Conservation (phyloP, 2,113 vertebrate species). For the Platichthys stellatus region DNA sequence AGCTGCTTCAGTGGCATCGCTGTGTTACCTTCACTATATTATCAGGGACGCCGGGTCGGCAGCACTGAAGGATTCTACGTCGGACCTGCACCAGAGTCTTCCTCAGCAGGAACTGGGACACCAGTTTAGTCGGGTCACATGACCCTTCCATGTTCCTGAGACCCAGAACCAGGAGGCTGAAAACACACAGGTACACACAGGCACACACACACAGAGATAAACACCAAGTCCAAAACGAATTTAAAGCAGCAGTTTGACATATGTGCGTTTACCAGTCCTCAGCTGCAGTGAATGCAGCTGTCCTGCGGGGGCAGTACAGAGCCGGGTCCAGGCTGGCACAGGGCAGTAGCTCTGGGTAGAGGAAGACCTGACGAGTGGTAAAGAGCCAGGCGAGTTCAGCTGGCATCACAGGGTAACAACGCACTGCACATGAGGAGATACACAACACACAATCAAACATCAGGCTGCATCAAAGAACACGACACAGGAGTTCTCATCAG, state of each 20-base stretch:
- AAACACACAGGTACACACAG: background rate
- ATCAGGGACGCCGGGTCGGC: slow-evolving; percentile 60
- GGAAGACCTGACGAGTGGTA: slow-evolving; percentile 88
- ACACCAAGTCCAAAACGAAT: background rate
- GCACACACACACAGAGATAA: background rate
- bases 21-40: slow-evolving; percentile 63
- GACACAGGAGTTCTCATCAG: too few relatives aligned
- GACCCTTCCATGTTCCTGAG: slow-evolving; percentile 91
- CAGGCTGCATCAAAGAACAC: too few relatives aligned
- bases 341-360: slow-evolving; percentile 93
- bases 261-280: slow-evolving; percentile 87
- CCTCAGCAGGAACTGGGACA: slow-evolving; percentile 90
- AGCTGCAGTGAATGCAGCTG: slow-evolving; percentile 87
- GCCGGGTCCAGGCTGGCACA: slow-evolving; percentile 83
- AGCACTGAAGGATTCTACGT: slow-evolving; percentile 85
- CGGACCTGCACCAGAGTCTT: slow-evolving; percentile 88
- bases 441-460: background rate
- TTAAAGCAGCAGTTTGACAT: background rate
- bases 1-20: background rate
- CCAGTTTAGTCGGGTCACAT: slow-evolving; percentile 83
- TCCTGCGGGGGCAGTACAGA: slow-evolving; percentile 84
- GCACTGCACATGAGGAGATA: slow-evolving; percentile 67
- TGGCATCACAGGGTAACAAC: slow-evolving; percentile 83
- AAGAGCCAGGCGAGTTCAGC: slow-evolving; percentile 91
- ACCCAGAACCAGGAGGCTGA: slow-evolving; percentile 90